Percentiles rank a stretch among this genome's conserved stretches.
phyloP scores from a whole-genome alignment of 2,888 invertebrate genomes.

The Yponomeuta malinellus region DNA sequence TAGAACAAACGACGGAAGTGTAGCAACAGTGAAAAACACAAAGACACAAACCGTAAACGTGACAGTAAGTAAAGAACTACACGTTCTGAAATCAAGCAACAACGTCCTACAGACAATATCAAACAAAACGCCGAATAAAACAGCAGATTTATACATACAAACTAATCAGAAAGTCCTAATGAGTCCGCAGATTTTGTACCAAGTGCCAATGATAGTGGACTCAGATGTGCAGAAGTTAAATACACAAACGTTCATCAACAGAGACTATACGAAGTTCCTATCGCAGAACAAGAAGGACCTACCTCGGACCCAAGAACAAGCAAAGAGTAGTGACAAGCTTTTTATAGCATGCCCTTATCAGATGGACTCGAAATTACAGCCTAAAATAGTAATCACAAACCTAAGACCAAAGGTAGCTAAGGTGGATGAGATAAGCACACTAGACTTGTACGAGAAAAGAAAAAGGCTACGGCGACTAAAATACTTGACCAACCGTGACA shows the following conservation, averaged over 20 bases:
- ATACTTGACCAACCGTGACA: conserved; percentile 45
- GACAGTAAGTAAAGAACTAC: conserved; percentile 43
- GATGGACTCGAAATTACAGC: conserved; percentile 54
- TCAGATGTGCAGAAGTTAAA: conserved; percentile 31
- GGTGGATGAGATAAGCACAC: conserved; percentile 55
- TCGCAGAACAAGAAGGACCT: conserved; percentile 38
- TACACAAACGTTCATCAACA: conserved; percentile 30
- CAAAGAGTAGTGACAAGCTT: conserved; percentile 50
- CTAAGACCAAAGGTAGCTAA: conserved; percentile 44
- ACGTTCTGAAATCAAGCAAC: conserved; percentile 48
- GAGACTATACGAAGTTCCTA: conserved; percentile 39
- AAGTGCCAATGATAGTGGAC: conserved; percentile 59
- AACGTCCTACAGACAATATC: conserved; percentile 46
- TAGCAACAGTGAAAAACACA: conserved; percentile 6
- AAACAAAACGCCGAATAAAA: conserved; percentile 37
- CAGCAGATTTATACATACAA: conserved; percentile 47
- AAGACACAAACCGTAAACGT: conserved; percentile 33
- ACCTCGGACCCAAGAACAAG: conserved; percentile 38
- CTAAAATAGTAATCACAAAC: conserved; percentile 60
- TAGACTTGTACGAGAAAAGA: conserved; percentile 74
- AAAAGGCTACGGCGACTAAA: conserved; percentile 62
- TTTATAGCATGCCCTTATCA: conserved; percentile 58
- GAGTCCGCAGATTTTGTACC: conserved; percentile 60
- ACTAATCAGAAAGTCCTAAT: conserved; percentile 54
- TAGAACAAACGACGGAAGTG: conserved; percentile 29